These are phyloP conservation scores for Phrynocephalus versicolor DNA, from an alignment of 2,113 vertebrate genomes.

Conservation along the genomic window DNA sequence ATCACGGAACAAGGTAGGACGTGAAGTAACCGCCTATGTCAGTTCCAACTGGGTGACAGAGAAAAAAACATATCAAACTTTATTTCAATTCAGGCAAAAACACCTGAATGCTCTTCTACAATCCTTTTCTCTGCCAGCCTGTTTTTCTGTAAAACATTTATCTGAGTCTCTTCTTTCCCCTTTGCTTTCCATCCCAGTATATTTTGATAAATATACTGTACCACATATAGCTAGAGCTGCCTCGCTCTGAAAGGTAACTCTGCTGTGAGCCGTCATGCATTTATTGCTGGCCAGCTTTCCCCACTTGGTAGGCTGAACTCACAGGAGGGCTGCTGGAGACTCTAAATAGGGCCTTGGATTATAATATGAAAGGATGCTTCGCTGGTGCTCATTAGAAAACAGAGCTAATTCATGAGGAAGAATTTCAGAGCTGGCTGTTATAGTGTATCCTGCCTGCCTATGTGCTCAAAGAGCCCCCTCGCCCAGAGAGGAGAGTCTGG, in stretches of 20 bases:
- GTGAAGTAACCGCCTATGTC: too few relatives aligned
- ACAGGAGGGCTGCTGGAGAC: slow-evolving; percentile 47
- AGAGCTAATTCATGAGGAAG: neutral
- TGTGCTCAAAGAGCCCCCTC: neutral
- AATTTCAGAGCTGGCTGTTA: accelerated
- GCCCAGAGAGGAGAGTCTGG: neutral
- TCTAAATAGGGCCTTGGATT: neutral
- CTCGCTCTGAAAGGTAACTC: slow-evolving; percentile 38
- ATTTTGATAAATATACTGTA: slow-evolving; percentile 20
- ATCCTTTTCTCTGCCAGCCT: too few relatives aligned
- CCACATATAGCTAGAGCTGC: slow-evolving; percentile 36
- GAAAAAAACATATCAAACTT: too few relatives aligned
- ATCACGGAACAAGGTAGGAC: too few relatives aligned
- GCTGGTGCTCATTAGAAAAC: neutral
- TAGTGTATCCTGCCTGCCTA: neutral
- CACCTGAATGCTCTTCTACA: too few relatives aligned
- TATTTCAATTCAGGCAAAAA: too few relatives aligned
- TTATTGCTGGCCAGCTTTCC: slow-evolving; percentile 39
- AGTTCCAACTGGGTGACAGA: too few relatives aligned
- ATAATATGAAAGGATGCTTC: neutral
- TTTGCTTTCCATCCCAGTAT: neutral
- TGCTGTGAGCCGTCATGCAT: slow-evolving; percentile 24
- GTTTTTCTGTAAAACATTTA: neutral
- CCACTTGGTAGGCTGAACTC: slow-evolving; percentile 49
- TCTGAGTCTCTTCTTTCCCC: neutral